Base-by-base conservation (phyloP, 2,888 invertebrate genomes). In the Drosophila kokeensis region DNA sequence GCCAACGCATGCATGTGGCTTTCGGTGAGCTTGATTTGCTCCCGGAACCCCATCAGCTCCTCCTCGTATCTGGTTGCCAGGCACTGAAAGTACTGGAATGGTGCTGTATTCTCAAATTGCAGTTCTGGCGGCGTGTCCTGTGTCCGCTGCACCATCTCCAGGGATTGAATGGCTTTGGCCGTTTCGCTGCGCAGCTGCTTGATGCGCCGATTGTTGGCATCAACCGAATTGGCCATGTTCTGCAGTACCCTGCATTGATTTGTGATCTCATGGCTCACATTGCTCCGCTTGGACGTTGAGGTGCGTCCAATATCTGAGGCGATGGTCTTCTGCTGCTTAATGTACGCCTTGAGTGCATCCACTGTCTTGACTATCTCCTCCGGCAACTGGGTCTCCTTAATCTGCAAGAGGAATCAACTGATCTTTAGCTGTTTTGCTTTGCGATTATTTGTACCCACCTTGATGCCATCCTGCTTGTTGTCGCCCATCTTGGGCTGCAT, bases 291-390 rank as follows among this genome's bases (percentile, higher is more conserved):
- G 18, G 93, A 90, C 0, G 92, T 94, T 1, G 95, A 95, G 0
- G 94, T 95, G 63, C 97, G 94, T 85, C 97, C 96, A 53, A 98
- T 96, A 88, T 97, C 97, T 1, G 97, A 97, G 72, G 96, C 96
- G 40, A 96, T 94, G 0, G 95, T 94, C 92, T 98, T 98, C 91
- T 98, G 97, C 68, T 96, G 96, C 93, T 98, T 98, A 0, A 98
- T 96, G 92, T 96, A 96, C 67, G 95, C 95, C 94, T 97, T 97
- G 90, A 98, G 96, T 3, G 95, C 94, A 68, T 97, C 97, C 32
- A 98, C 96, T 0, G 96, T 95, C 78, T 96, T 95, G 30, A 95
- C 94, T 59, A 98, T 95, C 93, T 97, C 96, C 84, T 96, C 96
- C 1, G 97, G 97, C 67, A 98, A 91, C 79, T 92, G 92, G 0